Evolutionary conservation across 2,888 invertebrate species (phyloP).

Genomic region (Xestia xanthographa): DNA sequence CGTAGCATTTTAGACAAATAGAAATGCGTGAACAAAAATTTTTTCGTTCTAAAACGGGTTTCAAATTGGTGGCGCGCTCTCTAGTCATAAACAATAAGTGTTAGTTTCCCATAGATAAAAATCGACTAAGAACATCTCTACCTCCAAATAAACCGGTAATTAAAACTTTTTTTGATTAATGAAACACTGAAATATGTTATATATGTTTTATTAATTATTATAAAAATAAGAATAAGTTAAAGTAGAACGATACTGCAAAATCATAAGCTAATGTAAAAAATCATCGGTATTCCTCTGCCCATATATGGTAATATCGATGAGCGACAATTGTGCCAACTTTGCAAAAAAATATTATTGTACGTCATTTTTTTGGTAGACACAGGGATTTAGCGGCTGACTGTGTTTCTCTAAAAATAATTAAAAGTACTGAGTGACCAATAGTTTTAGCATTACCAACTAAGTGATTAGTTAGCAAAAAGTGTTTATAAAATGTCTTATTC

Average conservation of each 20-base stretch:
- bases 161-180: not conserved
- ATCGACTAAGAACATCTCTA: conserved; percentile 32
- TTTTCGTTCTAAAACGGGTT: conserved; percentile 51
- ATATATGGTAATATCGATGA: conserved; percentile 81
- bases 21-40: conserved; percentile 47
- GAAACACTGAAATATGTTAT: not conserved
- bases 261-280: not conserved
- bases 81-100: not conserved
- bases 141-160: not conserved
- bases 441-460: conserved; percentile 75
- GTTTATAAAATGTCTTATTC: conserved; percentile 86
- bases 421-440: conserved; percentile 82
- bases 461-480: conserved; percentile 79
- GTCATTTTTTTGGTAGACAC: conserved; percentile 86
- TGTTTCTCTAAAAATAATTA: conserved; percentile 82
- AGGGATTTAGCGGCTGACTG: conserved; percentile 86
- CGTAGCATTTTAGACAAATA: conserved; percentile 74
- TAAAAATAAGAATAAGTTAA: not conserved
- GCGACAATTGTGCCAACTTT: conserved; percentile 75
- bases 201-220: not conserved
- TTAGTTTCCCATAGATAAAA: conserved; percentile 14
- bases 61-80: conserved; percentile 26
- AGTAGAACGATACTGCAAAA: not conserved
- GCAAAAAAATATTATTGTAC: conserved; percentile 74
- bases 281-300: conserved; percentile 70